Evolutionary conservation across 92 coral and sea anemone genomes (phyloP), one percentile per base, ranked within the genome.

Genomic region (Epizoanthus ramosus): DNA sequence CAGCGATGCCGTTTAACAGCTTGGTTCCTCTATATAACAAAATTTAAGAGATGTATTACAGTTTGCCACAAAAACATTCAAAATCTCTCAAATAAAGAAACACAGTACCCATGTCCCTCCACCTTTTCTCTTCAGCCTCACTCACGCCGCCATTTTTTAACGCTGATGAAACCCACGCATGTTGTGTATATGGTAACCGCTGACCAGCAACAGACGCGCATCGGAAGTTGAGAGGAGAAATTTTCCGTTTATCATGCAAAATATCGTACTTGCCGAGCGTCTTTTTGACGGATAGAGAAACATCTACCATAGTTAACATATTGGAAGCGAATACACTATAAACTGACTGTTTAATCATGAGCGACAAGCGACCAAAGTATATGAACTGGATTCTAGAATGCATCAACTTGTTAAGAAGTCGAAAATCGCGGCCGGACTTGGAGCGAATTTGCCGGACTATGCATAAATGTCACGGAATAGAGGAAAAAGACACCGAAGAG

Each of bases 341-440:
- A 60, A 61, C 4, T 61, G 31, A 37, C 16, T 16, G 10, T 22
- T 54, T 68, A 67, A 81, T 74, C 75, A 96, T 96, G 99, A 88
- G 97, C 66, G 94, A 90, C 21, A 89, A 94, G 53, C 98, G 98
- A 65, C 97, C 99, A 7, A 96, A 96, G 79, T 92, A 96, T 79
- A 94, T 92, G 89, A 96, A 93, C 85, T 96, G 99, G 99, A 96
- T 96, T 75, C 91, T 94, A 73, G 99, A 96, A 88, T 96, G 99
- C 85, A 96, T 96, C 81, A 96, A 96, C 88, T 88, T 96, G 85
- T 87, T 96, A 79, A 90, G 98, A 80, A 94, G 95, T 92, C 98
- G 99, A 72, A 96, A 94, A 96, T 96, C 99, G 33, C 90, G 98
- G 59, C 98, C 99, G 84, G 99, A 96, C 94, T 89, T 96, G 66